These are phyloP conservation scores for Alfaro cultratus DNA, from an alignment of 2,797 vertebrate species.

Conservation along the genomic window DNA sequence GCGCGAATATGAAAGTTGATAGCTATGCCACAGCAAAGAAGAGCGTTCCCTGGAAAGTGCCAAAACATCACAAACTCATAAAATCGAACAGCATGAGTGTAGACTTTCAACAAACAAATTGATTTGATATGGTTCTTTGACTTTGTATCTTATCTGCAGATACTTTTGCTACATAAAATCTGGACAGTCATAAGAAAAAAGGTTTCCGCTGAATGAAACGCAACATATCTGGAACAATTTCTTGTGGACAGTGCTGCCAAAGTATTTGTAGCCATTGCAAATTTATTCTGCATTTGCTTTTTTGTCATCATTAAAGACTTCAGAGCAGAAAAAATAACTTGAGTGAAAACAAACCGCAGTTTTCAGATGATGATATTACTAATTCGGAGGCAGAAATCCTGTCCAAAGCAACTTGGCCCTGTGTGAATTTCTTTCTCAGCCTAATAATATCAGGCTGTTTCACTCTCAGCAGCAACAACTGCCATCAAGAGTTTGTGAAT, in stretches of 20 bases:
- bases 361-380: background rate
- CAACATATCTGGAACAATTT: background rate
- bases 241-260: background rate
- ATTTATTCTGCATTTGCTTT: background rate
- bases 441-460: background rate
- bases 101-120: constrained; percentile 13
- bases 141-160: constrained; percentile 7
- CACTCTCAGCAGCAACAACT: background rate
- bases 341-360: background rate
- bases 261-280: background rate
- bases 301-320: background rate
- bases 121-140: constrained; percentile 15
- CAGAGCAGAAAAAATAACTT: background rate
- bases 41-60: constrained; percentile 22
- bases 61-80: constrained; percentile 16
- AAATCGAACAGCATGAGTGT: constrained; percentile 9
- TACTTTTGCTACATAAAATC: background rate
- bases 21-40: constrained; percentile 23
- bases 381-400: background rate
- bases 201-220: background rate
- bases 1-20: constrained; percentile 51
- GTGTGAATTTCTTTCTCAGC: background rate
- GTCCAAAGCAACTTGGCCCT: background rate
- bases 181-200: background rate
- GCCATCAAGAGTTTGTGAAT: background rate